Evolutionary conservation across 2,888 invertebrate genomes (phyloP), one percentile per base, ranked within the genome.

Genomic region (Gasteruption jaculator): DNA sequence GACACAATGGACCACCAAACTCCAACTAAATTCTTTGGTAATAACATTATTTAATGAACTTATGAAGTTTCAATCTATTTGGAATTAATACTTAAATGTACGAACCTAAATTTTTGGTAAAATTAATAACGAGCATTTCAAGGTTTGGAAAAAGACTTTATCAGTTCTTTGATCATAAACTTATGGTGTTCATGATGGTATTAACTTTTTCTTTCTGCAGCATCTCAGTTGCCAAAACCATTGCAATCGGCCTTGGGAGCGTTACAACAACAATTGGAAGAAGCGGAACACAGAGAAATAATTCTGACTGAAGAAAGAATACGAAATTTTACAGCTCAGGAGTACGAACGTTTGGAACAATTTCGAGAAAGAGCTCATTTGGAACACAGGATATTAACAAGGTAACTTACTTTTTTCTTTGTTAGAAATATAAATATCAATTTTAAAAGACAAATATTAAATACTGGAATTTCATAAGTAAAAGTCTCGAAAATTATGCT

Each of bases 271-370:
- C 80, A 83, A 58, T 75, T 86, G 45, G 79, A 82, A 44, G 79
- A 80, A 53, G 82, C 79, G 33, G 71, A 90, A 38, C 80, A 84
- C 61, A 76, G 78, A 32, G 83, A 89, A 71, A 78, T 85, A 37
- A 75, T 78, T 31, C 77, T 79, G 2, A 80, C 86, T 32, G 88
- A 89, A 60, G 85, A 86, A 56, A 78, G 83, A 52, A 84, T 91
- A 45, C 80, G 84, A 58, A 79, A 79, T 45, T 90, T 79, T 71
- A 81, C 83, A 49, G 84, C 84, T 57, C 81, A 83, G 61, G 84
- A 87, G 62, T 86, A 85, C 74, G 79, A 81, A 45, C 76, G 82
- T 53, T 76, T 88, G 56, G 86, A 90, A 63, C 79, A 79, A 50
- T 82, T 81, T 67, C 80, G 80, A 60, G 85, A 85, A 66, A 80